Base-by-base conservation (phyloP, 1,140 invertebrate species). In the Atta texana region DNA sequence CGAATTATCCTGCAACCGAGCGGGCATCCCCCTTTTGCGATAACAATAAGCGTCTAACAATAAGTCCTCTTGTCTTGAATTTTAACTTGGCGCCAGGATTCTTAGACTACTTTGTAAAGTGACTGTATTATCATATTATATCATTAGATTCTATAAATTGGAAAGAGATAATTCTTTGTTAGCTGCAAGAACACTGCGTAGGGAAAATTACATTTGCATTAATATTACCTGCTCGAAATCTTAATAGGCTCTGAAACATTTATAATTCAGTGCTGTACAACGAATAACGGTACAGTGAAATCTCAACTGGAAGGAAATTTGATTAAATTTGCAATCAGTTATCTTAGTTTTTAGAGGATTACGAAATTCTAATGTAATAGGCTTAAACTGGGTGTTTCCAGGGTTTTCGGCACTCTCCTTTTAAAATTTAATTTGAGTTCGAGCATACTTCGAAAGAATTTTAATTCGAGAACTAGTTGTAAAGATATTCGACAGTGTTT, bases 1-100 rank as follows among this genome's bases (percentile, higher is more conserved):
- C 87, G 71, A 89, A 90, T 90, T 89, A 89, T 75, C 72, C 77
- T 53, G 64, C 77, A 87, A 86, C 71, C 71, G 53, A 74, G 68
- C 76, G 85, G 71, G 51, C 71, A 68, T 78, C 63, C 7, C 21
- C 34, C 39, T n/a, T 51, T 75, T 6, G 69, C 55, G 55, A 59
- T n/a, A n/a, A n/a, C n/a, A n/a, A n/a, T n/a, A n/a, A n/a, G 31
- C 10, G n/a, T 4, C 64, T 51, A 49, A 49, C 49, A 49, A 49
- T 57, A 71, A 61, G 31, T 75, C n/a, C 55, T 59, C 28, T 34
- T 18, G 61, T 34, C 63, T 44, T 44, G 39, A 10, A 18, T 39
- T 80, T 82, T 59, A 24, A 74, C 21, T 49, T 49, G 1, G 21
- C n/a, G 31, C 21, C 63, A 7, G 49, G 31, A 57, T 55, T 82